phyloP scores from a whole-genome alignment of 2,888 invertebrate species.

The Arenicola marina region DNA sequence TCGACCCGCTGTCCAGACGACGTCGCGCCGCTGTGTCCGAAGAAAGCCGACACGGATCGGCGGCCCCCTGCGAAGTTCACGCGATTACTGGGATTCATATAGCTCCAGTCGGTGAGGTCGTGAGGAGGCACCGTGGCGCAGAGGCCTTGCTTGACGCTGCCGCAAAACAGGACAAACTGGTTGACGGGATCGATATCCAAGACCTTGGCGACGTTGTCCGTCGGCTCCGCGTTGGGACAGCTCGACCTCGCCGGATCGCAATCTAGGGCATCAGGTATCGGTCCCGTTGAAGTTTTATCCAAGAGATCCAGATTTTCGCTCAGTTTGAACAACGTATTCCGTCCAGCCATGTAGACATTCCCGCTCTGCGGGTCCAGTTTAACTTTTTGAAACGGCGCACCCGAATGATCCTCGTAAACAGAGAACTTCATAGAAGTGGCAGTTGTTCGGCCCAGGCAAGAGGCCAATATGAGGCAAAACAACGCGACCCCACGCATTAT shows the following conservation, averaged over 20 bases:
- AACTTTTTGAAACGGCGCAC: no score
- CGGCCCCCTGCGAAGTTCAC: constrained; percentile 25
- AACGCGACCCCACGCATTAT: no score
- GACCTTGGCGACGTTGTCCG: constrained; percentile 35
- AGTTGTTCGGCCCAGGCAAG: no score
- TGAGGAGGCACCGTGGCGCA: constrained; percentile 33
- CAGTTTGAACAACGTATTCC: not conserved
- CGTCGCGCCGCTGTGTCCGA: not conserved
- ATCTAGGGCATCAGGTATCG: not conserved
- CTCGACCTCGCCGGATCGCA: constrained; percentile 6
- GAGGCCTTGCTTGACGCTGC: constrained; percentile 35
- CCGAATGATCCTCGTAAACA: no score
- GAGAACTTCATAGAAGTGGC: no score
- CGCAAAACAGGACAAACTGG: constrained; percentile 36
- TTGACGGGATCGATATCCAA: constrained; percentile 31
- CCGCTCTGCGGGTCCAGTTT: not conserved
- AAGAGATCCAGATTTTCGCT: not conserved
- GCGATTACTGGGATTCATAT: constrained; percentile 12
- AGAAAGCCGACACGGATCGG: constrained; percentile 17
- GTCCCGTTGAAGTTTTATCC: constrained; percentile 3
- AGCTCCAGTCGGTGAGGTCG: constrained; percentile 19
- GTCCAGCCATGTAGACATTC: not conserved
- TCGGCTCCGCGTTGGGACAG: constrained; percentile 1
- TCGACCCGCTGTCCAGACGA: no score
- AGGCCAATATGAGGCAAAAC: no score